Evolutionary conservation across 2,888 invertebrate species (phyloP).

Genomic region (Phania funesta): DNA sequence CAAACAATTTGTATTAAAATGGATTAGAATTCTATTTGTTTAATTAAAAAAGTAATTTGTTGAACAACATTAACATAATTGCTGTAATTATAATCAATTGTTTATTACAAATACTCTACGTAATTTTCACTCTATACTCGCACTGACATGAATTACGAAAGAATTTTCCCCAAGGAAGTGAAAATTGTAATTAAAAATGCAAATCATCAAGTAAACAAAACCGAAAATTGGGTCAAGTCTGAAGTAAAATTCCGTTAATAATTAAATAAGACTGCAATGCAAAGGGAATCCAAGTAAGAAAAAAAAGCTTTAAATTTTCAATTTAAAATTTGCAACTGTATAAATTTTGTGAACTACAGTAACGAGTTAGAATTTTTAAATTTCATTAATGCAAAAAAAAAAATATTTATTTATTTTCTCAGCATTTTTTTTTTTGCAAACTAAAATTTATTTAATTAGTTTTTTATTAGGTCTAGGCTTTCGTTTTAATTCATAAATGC

Average conservation of each 20-base stretch:
- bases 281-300: background rate
- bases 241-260: background rate
- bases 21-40: background rate
- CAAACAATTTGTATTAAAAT: conserved; percentile 1
- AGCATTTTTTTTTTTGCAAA: too few species aligned
- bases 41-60: conserved; percentile 30
- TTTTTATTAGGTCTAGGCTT: too few species aligned
- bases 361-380: too few species aligned
- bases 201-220: conserved; percentile 1
- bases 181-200: conserved; percentile 19
- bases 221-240: conserved; percentile 37
- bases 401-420: too few species aligned
- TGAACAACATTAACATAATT: conserved; percentile 55
- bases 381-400: too few species aligned
- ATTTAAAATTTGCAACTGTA: too few species aligned
- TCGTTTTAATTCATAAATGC: too few species aligned
- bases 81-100: conserved; percentile 43
- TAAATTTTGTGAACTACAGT: too few species aligned
- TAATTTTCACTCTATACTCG: background rate
- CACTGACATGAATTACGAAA: conserved; percentile 1
- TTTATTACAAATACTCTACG: background rate
- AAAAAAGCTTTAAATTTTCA: background rate
- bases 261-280: conserved; percentile 21
- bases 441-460: too few species aligned
- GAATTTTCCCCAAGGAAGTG: conserved; percentile 35